phyloP scores from a whole-genome alignment of 2,113 vertebrate species.

The Xiphias gladius region DNA sequence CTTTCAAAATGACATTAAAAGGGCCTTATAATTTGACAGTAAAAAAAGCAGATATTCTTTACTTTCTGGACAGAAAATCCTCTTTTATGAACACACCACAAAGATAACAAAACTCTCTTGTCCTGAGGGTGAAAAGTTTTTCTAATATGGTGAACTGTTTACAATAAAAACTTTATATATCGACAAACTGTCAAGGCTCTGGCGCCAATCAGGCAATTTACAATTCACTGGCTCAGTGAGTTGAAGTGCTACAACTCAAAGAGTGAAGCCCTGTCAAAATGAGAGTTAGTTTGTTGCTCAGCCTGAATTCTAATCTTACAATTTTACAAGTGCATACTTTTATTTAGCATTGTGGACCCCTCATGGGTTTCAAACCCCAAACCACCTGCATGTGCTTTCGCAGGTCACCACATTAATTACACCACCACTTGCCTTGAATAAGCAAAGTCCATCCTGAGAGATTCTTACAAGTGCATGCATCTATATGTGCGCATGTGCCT shows the following conservation, averaged over 20 bases:
- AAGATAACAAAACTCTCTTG: slow-evolving; percentile 28
- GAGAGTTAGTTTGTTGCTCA: slow-evolving; percentile 18
- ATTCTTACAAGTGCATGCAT: neutral
- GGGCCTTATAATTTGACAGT: slow-evolving; percentile 12
- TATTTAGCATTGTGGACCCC: neutral
- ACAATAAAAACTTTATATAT: slow-evolving; percentile 64
- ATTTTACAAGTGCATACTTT: neutral
- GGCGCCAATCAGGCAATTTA: slow-evolving; percentile 44
- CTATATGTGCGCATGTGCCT: neutral
- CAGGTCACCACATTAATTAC: slow-evolving; percentile 25
- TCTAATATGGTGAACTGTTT: slow-evolving; percentile 54
- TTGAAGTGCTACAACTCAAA: slow-evolving; percentile 19
- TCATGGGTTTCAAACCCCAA: slow-evolving; percentile 6
- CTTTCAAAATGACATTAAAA: neutral
- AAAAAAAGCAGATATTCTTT: slow-evolving; percentile 10
- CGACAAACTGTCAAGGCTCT: slow-evolving; percentile 63
- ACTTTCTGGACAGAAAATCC: slow-evolving; percentile 19
- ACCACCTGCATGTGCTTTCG: slow-evolving; percentile 10
- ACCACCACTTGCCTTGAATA: slow-evolving; percentile 5
- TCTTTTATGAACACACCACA: slow-evolving; percentile 42
- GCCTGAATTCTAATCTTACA: neutral
- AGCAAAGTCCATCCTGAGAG: slow-evolving; percentile 15
- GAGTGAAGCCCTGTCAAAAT: slow-evolving; percentile 24
- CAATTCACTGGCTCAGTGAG: slow-evolving; percentile 50
- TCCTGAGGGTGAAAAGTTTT: slow-evolving; percentile 52